Conservation (phyloP, 2,797 vertebrate genomes). For the Sebastes cheni region DNA sequence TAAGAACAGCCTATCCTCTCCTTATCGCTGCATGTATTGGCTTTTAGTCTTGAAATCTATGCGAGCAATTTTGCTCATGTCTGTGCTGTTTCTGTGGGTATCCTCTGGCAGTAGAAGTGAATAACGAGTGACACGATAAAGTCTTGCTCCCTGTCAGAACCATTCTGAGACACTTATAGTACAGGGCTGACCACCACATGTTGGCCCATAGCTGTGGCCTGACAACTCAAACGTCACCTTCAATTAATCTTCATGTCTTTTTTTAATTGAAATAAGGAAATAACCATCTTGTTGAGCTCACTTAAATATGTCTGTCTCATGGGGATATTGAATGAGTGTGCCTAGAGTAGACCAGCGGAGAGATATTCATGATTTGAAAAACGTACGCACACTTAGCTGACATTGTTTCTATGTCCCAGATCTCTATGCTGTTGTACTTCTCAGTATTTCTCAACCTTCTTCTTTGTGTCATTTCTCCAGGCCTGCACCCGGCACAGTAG, state of each 20-base stretch:
- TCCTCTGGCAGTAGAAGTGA: constrained; percentile 31
- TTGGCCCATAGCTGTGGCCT: constrained; percentile 7
- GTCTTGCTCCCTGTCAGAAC: constrained; percentile 15
- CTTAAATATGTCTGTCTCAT: not conserved
- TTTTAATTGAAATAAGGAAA: not conserved
- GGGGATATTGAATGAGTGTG: not conserved
- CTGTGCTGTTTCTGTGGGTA: not conserved
- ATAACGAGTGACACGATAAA: constrained; percentile 20
- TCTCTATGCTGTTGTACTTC: not conserved
- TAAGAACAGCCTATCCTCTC: not conserved
- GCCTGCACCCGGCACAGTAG: constrained; percentile 50
- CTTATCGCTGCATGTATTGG: not conserved
- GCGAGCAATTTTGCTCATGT: not conserved
- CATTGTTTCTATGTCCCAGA: not conserved
- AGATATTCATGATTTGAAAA: not conserved
- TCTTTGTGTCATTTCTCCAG: constrained; percentile 52
- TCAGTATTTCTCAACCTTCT: not conserved
- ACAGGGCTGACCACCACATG: not conserved
- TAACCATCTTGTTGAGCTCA: not conserved
- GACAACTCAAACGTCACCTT: constrained; percentile 11
- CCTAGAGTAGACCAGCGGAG: not conserved
- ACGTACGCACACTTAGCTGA: not conserved
- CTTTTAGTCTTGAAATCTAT: not conserved
- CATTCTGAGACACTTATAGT: not conserved
- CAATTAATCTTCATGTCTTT: not conserved